Conservation (phyloP, 2,888 invertebrate genomes). For the Podotricha telesiphe region DNA sequence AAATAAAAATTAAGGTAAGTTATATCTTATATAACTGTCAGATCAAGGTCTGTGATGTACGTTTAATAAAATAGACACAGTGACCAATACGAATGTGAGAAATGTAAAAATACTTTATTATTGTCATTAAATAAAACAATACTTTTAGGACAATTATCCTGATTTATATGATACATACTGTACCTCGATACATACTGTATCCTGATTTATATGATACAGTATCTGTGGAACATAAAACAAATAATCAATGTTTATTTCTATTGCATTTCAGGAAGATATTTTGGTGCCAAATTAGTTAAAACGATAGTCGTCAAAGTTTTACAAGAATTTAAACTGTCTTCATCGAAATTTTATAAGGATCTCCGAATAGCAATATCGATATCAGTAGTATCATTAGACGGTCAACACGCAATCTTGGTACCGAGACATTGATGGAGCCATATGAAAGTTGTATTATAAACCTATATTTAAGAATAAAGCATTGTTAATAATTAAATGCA, state of each 20-base stretch:
- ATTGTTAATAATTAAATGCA: background rate
- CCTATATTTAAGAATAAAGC: background rate
- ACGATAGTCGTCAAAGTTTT: conserved; percentile 61
- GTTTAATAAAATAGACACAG: too few relatives aligned
- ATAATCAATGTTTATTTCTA: background rate
- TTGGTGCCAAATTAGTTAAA: conserved; percentile 65
- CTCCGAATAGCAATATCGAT: conserved; percentile 60
- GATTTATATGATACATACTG: too few relatives aligned
- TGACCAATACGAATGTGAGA: too few relatives aligned
- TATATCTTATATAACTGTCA: too few relatives aligned
- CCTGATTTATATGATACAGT: too few relatives aligned
- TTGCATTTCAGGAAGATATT: conserved; percentile 62
- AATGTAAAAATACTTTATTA: too few relatives aligned
- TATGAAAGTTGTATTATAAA: background rate
- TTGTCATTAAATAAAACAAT: too few relatives aligned
- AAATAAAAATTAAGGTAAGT: too few relatives aligned
- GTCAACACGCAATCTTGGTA: conserved; percentile 56
- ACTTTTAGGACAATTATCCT: too few relatives aligned
- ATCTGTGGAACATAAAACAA: background rate
- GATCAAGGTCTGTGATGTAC: too few relatives aligned
- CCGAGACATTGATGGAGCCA: conserved; percentile 48
- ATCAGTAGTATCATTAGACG: conserved; percentile 60
- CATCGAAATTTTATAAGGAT: conserved; percentile 58
- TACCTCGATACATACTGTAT: too few relatives aligned
- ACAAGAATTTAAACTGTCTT: conserved; percentile 57